Evolutionary conservation across 2,113 vertebrate species (phyloP).

Genomic region (Prietella phreatophila): DNA sequence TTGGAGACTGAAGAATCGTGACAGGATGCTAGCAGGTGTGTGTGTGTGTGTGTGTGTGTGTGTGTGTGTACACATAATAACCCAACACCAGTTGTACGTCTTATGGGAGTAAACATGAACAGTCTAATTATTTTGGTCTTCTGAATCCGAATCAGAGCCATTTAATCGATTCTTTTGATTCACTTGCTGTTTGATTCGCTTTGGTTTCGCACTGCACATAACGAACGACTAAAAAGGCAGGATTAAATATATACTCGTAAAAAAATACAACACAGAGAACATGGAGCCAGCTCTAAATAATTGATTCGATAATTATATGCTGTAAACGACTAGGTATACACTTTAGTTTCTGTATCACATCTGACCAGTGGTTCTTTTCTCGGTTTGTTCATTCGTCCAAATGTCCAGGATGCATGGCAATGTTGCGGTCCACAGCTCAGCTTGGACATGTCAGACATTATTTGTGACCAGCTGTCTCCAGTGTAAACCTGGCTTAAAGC

Average conservation of each 20-base stretch:
- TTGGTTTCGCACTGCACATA: neutral
- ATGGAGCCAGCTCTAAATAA: neutral
- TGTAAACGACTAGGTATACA: neutral
- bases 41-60: conserved; percentile 1
- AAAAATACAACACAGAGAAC: neutral
- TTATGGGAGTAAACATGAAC: too few species aligned
- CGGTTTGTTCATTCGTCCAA: neutral
- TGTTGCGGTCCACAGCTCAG: neutral
- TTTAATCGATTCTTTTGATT: neutral
- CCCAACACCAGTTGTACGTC: neutral
- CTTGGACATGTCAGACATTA: neutral
- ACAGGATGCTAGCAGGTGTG: neutral
- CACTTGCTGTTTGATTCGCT: neutral
- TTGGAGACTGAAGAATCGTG: neutral
- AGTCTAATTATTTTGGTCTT: neutral
- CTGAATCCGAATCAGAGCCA: neutral
- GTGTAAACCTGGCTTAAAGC: neutral
- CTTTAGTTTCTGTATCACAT: neutral
- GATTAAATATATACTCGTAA: neutral
- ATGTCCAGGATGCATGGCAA: neutral
- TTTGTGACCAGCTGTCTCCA: neutral
- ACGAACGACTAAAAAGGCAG: neutral
- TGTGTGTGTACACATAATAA: neutral
- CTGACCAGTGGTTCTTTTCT: neutral
- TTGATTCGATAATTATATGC: neutral